Percentiles rank a stretch among this genome's conserved stretches.
These are phyloP conservation scores for Drosophila kuntzei DNA, from an alignment of 2,888 invertebrate genomes.

Conservation along the genomic window DNA sequence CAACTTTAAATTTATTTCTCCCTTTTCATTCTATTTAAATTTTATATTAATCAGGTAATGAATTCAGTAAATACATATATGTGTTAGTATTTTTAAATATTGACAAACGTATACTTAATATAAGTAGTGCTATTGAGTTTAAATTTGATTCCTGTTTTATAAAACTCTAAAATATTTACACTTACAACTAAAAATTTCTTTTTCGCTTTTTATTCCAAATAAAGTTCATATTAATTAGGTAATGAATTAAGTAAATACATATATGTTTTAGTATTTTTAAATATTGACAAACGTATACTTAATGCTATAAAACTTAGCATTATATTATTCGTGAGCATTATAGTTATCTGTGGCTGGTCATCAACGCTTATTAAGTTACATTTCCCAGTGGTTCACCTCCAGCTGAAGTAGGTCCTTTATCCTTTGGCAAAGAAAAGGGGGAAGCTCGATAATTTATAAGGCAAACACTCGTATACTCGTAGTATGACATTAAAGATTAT, in stretches of 20 bases:
- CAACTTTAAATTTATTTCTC: too few relatives aligned
- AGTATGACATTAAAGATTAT: conserved; percentile 44
- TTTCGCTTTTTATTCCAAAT: not conserved
- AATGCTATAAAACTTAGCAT: not conserved
- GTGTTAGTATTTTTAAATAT: not conserved
- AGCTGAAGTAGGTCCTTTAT: not conserved
- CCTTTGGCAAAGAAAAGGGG: not conserved
- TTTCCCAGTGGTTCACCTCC: not conserved
- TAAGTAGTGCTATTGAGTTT: too few relatives aligned
- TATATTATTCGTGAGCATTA: not conserved
- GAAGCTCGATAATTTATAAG: conserved; percentile 35
- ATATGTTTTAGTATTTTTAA: not conserved
- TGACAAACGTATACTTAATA: not conserved
- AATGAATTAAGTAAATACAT: too few relatives aligned
- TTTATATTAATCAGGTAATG: too few relatives aligned
- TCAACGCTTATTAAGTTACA: not conserved
- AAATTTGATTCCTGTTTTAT: not conserved
- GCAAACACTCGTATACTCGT: conserved; percentile 21
- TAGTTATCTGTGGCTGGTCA: not conserved
- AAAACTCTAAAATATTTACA: too few relatives aligned
- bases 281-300: not conserved
- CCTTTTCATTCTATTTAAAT: not conserved
- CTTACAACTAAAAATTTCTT: too few relatives aligned
- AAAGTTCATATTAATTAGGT: not conserved
- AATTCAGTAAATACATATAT: too few relatives aligned